Evolutionary conservation across 1,140 invertebrate genomes (phyloP).

Genomic region (Helicoverpa zea): DNA sequence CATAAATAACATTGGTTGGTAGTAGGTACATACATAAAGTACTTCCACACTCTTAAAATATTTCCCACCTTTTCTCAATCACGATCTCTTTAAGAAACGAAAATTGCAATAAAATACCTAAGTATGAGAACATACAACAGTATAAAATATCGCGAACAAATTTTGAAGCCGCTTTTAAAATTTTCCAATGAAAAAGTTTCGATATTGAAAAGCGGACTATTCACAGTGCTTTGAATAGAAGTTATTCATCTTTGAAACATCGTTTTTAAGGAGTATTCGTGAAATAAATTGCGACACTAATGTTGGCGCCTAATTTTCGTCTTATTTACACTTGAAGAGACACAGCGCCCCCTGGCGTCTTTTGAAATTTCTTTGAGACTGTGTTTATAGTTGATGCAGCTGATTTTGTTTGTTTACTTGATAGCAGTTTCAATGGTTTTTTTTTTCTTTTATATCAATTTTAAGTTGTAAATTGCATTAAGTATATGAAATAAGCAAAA

Average conservation of each 20-base stretch:
- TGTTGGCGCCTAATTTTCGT: slow-evolving; percentile 27
- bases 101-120: not conserved
- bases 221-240: not conserved
- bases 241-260: not conserved
- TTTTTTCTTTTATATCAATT: too few species aligned
- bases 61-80: too few species aligned
- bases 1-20: too few species aligned
- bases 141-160: not conserved
- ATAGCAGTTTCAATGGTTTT: too few species aligned
- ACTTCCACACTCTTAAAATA: too few species aligned
- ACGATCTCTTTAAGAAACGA: too few species aligned
- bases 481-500: too few species aligned
- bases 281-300: not conserved
- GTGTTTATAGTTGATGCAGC: not conserved
- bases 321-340: slow-evolving; percentile 4
- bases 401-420: too few species aligned
- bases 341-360: not conserved
- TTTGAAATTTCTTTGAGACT: slow-evolving; percentile 4
- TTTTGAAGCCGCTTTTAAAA: not conserved
- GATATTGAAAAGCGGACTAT: not conserved
- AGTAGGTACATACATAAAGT: too few species aligned
- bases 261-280: slow-evolving; percentile 8
- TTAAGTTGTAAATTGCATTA: too few species aligned
- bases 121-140: not conserved
- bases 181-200: not conserved